Evolutionary conservation across 1,140 invertebrate species (phyloP).

Genomic region (Drosophila repletoides): DNA sequence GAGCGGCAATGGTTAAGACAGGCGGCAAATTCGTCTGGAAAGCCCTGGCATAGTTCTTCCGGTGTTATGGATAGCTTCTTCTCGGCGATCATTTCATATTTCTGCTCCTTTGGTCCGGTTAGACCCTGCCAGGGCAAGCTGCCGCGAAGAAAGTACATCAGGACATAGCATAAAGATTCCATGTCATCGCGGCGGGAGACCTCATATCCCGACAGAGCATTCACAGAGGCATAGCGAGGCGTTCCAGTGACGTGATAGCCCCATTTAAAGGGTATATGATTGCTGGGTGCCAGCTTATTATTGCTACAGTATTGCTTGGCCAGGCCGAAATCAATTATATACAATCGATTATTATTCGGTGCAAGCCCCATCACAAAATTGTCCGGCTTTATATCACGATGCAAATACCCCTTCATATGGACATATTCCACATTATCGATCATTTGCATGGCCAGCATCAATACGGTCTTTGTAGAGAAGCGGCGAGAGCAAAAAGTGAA

Average conservation of each 20-base stretch:
- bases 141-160: slow-evolving; percentile 97
- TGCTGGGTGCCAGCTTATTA: slow-evolving; percentile 90
- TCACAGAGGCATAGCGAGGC: slow-evolving; percentile 97
- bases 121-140: slow-evolving; percentile 96
- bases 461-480: slow-evolving; percentile 97
- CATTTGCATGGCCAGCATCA: slow-evolving; percentile 97
- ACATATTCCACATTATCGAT: slow-evolving; percentile 94
- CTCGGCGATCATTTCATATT: slow-evolving; percentile 97
- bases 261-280: slow-evolving; percentile 94
- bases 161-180: slow-evolving; percentile 96
- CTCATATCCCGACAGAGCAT: slow-evolving; percentile 95
- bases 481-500: slow-evolving; percentile 96
- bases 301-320: slow-evolving; percentile 97
- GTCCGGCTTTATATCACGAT: slow-evolving; percentile 97
- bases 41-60: slow-evolving; percentile 95
- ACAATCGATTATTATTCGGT: slow-evolving; percentile 94
- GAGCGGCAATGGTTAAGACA: slow-evolving; percentile 97
- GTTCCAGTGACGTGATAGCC: slow-evolving; percentile 97
- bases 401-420: slow-evolving; percentile 96
- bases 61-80: slow-evolving; percentile 97
- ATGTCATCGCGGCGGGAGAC: slow-evolving; percentile 95
- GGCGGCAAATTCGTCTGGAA: slow-evolving; percentile 97
- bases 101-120: slow-evolving; percentile 94
- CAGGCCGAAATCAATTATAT: slow-evolving; percentile 98
- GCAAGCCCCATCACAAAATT: slow-evolving; percentile 98